These are phyloP conservation scores for Octodon degus DNA, from an alignment of 2,113 vertebrate species.

Conservation along the genomic window DNA sequence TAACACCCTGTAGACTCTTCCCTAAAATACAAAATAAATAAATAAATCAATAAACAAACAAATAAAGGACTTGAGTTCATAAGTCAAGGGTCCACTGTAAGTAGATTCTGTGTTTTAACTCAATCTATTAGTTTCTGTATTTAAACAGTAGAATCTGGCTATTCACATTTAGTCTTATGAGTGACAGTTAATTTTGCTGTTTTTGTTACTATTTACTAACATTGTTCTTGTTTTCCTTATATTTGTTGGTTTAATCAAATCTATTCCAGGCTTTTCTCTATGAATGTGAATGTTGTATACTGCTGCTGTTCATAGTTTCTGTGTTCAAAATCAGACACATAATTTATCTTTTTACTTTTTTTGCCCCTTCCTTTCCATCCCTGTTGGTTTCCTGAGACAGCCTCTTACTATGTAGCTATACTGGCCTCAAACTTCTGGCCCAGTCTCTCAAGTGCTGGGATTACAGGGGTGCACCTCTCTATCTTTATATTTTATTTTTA, in stretches of 20 bases:
- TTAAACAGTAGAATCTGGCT: background rate
- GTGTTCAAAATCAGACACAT: background rate
- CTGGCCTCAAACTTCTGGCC: background rate
- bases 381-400: background rate
- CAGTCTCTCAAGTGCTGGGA: background rate
- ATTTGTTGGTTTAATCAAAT: slow-evolving; percentile 37
- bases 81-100: background rate
- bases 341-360: background rate
- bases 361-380: background rate
- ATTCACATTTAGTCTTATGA: slow-evolving; percentile 38
- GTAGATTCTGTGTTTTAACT: slow-evolving; percentile 10
- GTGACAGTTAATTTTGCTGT: background rate
- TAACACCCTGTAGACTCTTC: no score
- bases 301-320: background rate
- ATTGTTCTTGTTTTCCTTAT: slow-evolving; percentile 41
- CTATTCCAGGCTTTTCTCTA: slow-evolving; percentile 6
- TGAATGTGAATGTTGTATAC: background rate
- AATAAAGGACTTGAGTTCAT: background rate
- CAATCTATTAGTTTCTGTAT: background rate
- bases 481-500: background rate
- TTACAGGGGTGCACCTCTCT: background rate
- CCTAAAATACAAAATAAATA: no score
- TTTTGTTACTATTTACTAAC: slow-evolving; percentile 33
- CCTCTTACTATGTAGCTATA: background rate
- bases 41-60: no score